Conservation (phyloP, 2,797 vertebrate genomes). For the Manis javanica region DNA sequence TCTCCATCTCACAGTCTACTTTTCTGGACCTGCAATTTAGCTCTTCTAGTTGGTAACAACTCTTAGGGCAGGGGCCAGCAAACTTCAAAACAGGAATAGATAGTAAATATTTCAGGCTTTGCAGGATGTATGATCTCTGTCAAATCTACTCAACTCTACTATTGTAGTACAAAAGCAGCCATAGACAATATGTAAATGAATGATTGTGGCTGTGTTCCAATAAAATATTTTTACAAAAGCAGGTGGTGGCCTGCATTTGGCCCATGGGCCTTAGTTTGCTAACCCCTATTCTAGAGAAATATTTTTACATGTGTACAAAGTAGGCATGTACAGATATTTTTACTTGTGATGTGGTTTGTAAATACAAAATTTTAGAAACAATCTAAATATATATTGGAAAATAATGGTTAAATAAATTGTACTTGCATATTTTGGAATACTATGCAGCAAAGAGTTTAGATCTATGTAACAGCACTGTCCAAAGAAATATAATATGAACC, state of each 20-base stretch:
- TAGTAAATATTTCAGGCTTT: slow-evolving; percentile 4
- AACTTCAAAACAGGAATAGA: neutral
- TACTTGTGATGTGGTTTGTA: neutral
- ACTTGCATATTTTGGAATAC: neutral
- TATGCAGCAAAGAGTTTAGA: neutral
- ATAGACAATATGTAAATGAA: neutral
- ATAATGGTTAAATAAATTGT: neutral
- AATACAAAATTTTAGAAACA: slow-evolving; percentile 10
- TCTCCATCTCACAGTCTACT: neutral
- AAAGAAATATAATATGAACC: neutral
- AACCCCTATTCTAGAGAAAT: neutral
- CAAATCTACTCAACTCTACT: neutral
- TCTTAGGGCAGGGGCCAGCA: neutral
- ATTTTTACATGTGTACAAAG: neutral
- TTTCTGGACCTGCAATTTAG: neutral
- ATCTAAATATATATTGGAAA: neutral
- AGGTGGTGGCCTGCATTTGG: neutral
- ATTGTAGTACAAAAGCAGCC: neutral
- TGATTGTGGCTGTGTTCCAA: neutral
- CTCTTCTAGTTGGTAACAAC: neutral
- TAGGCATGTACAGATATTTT: neutral
- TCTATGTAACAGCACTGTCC: neutral
- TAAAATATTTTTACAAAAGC: neutral
- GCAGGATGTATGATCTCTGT: neutral
- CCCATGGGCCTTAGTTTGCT: neutral